Percentiles rank a stretch among this genome's conserved stretches.
Evolutionary conservation across 2,113 vertebrate species (phyloP).

Genomic region (Podocnemis expansa): DNA sequence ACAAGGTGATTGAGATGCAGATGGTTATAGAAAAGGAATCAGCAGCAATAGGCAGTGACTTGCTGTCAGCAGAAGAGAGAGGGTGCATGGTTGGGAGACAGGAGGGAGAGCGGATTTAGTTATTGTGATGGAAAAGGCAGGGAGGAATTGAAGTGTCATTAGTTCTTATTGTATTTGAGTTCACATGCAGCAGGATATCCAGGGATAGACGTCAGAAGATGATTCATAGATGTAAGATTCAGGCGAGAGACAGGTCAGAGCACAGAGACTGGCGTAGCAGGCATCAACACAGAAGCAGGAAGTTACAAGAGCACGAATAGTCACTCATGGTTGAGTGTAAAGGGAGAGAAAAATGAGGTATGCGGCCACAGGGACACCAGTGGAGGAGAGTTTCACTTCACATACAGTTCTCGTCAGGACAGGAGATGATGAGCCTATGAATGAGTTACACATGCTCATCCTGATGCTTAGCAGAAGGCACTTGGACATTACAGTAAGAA

Average conservation of each 20-base stretch:
- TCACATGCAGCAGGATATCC: constrained; percentile 34
- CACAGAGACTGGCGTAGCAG: background rate
- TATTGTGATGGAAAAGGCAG: background rate
- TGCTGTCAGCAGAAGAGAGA: constrained; percentile 41
- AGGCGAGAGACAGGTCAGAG: background rate
- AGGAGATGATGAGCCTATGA: background rate
- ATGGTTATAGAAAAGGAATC: constrained; percentile 45
- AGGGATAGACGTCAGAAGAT: constrained; percentile 53
- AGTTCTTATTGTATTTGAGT: background rate
- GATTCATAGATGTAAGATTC: background rate
- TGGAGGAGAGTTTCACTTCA: background rate
- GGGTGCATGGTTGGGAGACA: background rate
- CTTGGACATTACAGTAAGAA: background rate
- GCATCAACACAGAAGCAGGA: accelerated
- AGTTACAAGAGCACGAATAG: background rate
- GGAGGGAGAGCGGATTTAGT: constrained; percentile 19
- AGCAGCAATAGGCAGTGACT: constrained; percentile 59
- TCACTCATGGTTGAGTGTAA: background rate
- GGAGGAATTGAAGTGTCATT: constrained; percentile 28
- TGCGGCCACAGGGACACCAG: accelerated
- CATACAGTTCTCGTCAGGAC: too few relatives aligned
- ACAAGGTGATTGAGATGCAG: background rate
- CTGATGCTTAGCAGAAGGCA: background rate
- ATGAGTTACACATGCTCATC: background rate
- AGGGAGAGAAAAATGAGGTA: background rate